These are phyloP conservation scores for Drosophila mercatorum DNA, from an alignment of 2,888 invertebrate species.

Conservation along the genomic window DNA sequence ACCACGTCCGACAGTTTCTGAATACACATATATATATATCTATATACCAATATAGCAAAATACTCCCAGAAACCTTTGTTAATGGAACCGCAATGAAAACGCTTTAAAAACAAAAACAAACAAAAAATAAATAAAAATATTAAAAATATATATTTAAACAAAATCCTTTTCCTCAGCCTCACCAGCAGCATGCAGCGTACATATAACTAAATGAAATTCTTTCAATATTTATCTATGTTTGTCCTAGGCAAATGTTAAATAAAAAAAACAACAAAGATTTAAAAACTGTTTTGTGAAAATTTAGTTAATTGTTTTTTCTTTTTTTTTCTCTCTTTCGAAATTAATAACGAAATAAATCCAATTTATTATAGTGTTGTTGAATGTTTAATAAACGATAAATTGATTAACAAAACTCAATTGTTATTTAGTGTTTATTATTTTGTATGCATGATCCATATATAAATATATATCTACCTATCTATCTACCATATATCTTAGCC, in stretches of 20 bases:
- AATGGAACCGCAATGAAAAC: constrained; percentile 51
- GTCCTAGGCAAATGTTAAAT: constrained; percentile 26
- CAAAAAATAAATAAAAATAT: constrained; percentile 1
- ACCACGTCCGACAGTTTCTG: constrained; percentile 50
- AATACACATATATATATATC: constrained; percentile 5
- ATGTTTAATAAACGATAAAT: constrained; percentile 72
- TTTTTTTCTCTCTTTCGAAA: constrained; percentile 9
- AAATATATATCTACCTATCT: neutral
- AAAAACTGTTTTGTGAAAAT: constrained; percentile 41
- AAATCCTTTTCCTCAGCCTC: constrained; percentile 11
- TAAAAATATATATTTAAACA: constrained; percentile 4
- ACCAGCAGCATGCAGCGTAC: constrained; percentile 63
- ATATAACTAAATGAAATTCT: constrained; percentile 44
- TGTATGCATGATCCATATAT: constrained; percentile 50
- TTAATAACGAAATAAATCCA: constrained; percentile 43
- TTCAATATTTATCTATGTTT: constrained; percentile 42
- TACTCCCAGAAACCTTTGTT: constrained; percentile 50
- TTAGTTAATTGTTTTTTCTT: constrained; percentile 41
- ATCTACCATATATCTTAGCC: constrained; percentile 23
- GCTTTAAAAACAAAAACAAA: constrained; percentile 37
- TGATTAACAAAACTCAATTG: constrained; percentile 67
- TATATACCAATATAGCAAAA: neutral
- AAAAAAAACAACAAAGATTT: constrained; percentile 31
- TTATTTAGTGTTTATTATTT: constrained; percentile 54
- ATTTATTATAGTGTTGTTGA: constrained; percentile 62